These are phyloP conservation scores for Aleiodes leptofemur DNA, from an alignment of 2,888 invertebrate genomes.

Conservation along the genomic window DNA sequence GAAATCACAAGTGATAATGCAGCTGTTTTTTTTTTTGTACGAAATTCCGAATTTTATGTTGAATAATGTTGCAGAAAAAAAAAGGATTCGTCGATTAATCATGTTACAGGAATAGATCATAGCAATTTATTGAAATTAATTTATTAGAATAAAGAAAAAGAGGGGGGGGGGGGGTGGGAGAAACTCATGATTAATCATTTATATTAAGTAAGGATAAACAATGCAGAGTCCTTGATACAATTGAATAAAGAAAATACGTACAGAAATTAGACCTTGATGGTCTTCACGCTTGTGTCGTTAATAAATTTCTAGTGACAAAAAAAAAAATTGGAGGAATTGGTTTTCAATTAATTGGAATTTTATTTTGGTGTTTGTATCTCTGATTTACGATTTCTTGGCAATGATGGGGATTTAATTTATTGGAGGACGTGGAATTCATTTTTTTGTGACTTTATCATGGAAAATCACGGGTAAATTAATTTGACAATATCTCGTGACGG, in stretches of 20 bases:
- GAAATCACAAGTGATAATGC: background rate
- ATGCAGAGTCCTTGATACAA: constrained; percentile 20
- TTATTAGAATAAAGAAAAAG: background rate
- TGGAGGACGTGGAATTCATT: too few species aligned
- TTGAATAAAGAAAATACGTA: constrained; percentile 28
- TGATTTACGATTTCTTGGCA: too few species aligned
- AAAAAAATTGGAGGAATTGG: background rate
- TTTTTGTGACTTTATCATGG: too few species aligned
- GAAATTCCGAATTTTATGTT: background rate
- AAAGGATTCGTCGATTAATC: background rate
- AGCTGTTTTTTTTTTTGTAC: too few species aligned
- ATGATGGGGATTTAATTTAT: too few species aligned
- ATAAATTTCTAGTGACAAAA: constrained; percentile 2
- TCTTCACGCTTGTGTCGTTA: background rate
- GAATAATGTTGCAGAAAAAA: background rate
- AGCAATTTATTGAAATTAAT: background rate
- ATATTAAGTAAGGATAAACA: constrained; percentile 21
- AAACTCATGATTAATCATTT: constrained; percentile 28
- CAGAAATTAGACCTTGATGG: constrained; percentile 27
- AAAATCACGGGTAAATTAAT: too few species aligned
- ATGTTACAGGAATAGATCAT: background rate
- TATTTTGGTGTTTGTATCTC: too few species aligned
- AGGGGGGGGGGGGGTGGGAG: background rate
- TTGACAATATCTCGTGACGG: too few species aligned
- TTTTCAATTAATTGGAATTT: background rate